phyloP scores from a whole-genome alignment of 1,140 invertebrate species.

The Caerostris extrusa region DNA sequence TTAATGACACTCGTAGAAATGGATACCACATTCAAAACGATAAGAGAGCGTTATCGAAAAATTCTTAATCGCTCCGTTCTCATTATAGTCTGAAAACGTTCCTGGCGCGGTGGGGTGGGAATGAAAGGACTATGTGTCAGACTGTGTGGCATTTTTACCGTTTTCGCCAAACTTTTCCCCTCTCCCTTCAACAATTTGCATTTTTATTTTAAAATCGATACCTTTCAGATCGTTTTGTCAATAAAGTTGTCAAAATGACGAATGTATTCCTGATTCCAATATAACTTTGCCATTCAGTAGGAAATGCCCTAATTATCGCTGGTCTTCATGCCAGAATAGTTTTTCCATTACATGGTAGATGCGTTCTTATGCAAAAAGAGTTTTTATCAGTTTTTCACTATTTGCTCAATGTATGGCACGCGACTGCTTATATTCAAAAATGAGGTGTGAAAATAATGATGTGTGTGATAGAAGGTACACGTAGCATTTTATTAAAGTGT shows the following conservation, averaged over 20 bases:
- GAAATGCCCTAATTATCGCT: conserved; percentile 36
- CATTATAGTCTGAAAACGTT: conserved; percentile 48
- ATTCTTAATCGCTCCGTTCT: conserved; percentile 46
- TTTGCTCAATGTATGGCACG: not conserved
- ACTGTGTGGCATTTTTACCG: conserved; percentile 61
- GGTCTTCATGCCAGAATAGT: not conserved
- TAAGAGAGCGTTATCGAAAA: conserved; percentile 55
- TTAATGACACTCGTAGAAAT: conserved; percentile 17
- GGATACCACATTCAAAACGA: conserved; percentile 32
- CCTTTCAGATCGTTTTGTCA: conserved; percentile 71
- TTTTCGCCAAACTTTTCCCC: conserved; percentile 61
- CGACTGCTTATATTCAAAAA: not conserved
- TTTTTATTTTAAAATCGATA: conserved; percentile 75
- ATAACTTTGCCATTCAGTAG: conserved; percentile 65
- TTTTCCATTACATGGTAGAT: conserved; percentile 14
- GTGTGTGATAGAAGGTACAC: too few relatives aligned
- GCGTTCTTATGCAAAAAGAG: not conserved
- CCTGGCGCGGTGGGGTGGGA: not conserved
- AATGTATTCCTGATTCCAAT: conserved; percentile 68
- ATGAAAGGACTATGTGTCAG: not conserved
- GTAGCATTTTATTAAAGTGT: too few relatives aligned
- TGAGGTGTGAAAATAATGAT: too few relatives aligned
- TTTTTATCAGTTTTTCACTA: not conserved
- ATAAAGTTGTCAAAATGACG: conserved; percentile 75
- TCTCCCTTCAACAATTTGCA: conserved; percentile 50